Conservation (phyloP, 2,888 invertebrate genomes). For the Scrobipalpa costella region DNA sequence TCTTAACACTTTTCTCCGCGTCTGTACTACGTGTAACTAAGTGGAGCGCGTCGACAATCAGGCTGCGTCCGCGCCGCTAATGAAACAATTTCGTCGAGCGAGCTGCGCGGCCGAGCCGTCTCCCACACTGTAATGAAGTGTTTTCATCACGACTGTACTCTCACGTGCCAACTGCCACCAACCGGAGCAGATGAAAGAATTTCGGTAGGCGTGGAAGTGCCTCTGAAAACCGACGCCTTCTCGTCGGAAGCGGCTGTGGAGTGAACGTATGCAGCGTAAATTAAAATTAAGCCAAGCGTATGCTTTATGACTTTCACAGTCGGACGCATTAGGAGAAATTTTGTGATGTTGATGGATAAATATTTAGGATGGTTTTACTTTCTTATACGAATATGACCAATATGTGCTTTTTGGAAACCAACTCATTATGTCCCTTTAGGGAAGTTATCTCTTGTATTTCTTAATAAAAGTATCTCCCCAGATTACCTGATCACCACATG, state of each 20-base stretch:
- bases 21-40: constrained; percentile 51
- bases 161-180: constrained; percentile 14
- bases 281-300: background rate
- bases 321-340: background rate
- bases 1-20: constrained; percentile 38
- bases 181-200: constrained; percentile 13
- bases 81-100: constrained; percentile 50
- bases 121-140: constrained; percentile 24
- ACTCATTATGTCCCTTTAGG: no score
- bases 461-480: no score
- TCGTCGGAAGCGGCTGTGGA: constrained; percentile 1
- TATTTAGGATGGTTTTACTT: background rate
- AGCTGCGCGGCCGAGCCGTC: constrained; percentile 5
- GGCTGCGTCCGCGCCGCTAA: constrained; percentile 70
- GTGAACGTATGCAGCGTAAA: background rate
- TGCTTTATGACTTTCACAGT: background rate
- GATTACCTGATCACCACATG: no score
- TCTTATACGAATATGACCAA: background rate
- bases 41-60: constrained; percentile 75
- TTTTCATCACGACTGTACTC: constrained; percentile 26
- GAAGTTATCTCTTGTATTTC: no score
- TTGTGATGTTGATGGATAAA: background rate
- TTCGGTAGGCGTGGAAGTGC: constrained; percentile 19
- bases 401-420: background rate
- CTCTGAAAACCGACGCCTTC: background rate